phyloP scores from a whole-genome alignment of 37 sponge, comb jelly and placozoan genomes.

The Diacarnus erythraeanus region DNA sequence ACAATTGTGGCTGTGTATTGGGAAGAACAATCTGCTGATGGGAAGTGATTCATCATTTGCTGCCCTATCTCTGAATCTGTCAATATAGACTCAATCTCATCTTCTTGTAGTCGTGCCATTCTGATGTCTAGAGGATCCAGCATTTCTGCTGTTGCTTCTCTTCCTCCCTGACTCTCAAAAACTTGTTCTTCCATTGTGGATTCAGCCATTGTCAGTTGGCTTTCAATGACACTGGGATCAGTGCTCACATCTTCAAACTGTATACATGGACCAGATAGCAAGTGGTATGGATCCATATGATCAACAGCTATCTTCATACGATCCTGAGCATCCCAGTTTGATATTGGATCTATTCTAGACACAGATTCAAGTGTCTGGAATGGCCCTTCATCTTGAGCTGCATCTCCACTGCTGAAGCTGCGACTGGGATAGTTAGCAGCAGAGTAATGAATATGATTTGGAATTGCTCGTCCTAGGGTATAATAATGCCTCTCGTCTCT shows the following conservation, averaged over 20 bases:
- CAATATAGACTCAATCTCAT: slow-evolving; percentile 28
- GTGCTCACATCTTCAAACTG: slow-evolving; percentile 65
- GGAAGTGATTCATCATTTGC: slow-evolving; percentile 27
- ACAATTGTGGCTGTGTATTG: slow-evolving; percentile 33
- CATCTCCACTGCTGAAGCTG: slow-evolving; percentile 10
- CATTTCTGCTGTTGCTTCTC: slow-evolving; percentile 20
- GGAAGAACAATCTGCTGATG: slow-evolving; percentile 59
- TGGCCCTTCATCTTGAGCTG: neutral
- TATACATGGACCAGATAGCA: slow-evolving; percentile 47
- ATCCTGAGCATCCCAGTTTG: slow-evolving; percentile 75
- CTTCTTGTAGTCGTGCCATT: slow-evolving; percentile 7
- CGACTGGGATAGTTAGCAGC: neutral
- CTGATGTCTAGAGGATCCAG: neutral
- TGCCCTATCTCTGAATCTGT: slow-evolving; percentile 11
- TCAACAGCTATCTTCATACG: slow-evolving; percentile 70
- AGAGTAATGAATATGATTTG: neutral
- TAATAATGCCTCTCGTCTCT: neutral
- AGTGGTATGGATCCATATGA: slow-evolving; percentile 52
- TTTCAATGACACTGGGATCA: slow-evolving; percentile 31
- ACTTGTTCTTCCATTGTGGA: slow-evolving; percentile 10
- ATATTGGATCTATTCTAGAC: slow-evolving; percentile 62
- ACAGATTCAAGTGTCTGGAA: slow-evolving; percentile 60
- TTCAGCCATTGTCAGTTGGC: slow-evolving; percentile 26
- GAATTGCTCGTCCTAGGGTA: neutral
- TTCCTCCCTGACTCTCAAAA: slow-evolving; percentile 34